Evolutionary conservation across 2,113 vertebrate genomes (phyloP), one percentile per base, ranked within the genome.

Genomic region (Tautogolabrus adspersus): DNA sequence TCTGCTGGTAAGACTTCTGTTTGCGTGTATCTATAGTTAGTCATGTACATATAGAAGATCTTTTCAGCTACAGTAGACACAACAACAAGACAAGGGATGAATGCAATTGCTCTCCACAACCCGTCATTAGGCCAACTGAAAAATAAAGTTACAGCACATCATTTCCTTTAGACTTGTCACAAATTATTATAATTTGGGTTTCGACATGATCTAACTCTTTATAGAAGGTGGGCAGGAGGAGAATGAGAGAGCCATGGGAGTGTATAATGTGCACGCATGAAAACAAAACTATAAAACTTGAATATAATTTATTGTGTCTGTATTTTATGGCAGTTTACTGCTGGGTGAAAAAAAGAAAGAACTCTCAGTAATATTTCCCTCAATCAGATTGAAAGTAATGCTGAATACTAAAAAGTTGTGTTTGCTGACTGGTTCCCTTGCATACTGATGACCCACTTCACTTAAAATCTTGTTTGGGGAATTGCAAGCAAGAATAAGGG

Each of bases 1-100:
- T 92, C 88, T 19, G 90, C 94, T 76, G 96, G 96, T 97, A 96
- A 97, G 96, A 93, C 1, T 11, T 69, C 15, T 69, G 56, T 66
- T 13, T 60, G 22, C 23, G 38, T 57, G 73, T 68, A 30, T 46
- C 46, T 72, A 54, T 60, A 42, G 34, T 66, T 30, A 66, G 21
- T 34, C 30, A 34, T 34, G 30, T 6, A 26, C 26, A 26, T 26
- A 34, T 34, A 34, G 30, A 4, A 34, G 4, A 34, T 34, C 30
- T 34, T 4, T 34, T 34, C 30, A 34, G 6, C 6, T 47, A 1
- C 18, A 12, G 3, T 0, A 22, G 51, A 38, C 19, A 5, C 1
- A 2, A 18, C 5, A 11, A 12, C 5, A 40, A 40, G 13, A 55
- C 13, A 52, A 22, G 12, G 18, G 1, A 46, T 46, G 44, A 15